phyloP scores from a whole-genome alignment of 2,113 vertebrate species.

The Eubucco bourcierii region DNA sequence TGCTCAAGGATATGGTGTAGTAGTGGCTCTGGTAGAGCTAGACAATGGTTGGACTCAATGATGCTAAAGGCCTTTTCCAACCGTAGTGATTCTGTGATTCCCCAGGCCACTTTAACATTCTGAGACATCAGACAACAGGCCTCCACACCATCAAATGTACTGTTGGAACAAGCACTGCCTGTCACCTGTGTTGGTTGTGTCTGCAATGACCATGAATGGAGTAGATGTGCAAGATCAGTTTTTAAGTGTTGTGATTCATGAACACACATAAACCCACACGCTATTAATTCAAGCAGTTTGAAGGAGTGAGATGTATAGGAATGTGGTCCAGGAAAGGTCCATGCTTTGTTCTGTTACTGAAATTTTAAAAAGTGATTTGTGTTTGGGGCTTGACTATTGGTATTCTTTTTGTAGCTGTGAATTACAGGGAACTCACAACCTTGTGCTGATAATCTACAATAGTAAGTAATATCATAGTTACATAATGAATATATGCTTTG shows the following conservation, averaged over 20 bases:
- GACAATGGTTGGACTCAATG: too few relatives aligned
- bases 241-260: fast-evolving
- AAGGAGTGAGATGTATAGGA: not conserved
- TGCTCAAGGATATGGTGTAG: too few relatives aligned
- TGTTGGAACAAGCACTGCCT: not conserved
- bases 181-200: not conserved
- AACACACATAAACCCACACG: not conserved
- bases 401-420: not conserved
- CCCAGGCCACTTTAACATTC: not conserved
- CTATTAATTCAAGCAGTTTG: not conserved
- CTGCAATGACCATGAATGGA: not conserved
- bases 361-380: not conserved
- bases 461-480: not conserved
- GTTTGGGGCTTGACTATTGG: not conserved
- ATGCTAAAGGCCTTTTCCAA: too few relatives aligned
- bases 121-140: not conserved
- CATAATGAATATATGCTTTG: not conserved
- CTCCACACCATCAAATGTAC: not conserved
- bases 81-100: too few relatives aligned
- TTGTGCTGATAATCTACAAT: not conserved
- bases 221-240: not conserved
- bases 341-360: not conserved
- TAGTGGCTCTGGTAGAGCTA: too few relatives aligned
- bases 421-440: not conserved
- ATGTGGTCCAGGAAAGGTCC: not conserved